A percentile compares a stretch with the other conserved stretches of the same genome.
Conservation (phyloP, 2,113 vertebrate species). For the Sprattus sprattus region DNA sequence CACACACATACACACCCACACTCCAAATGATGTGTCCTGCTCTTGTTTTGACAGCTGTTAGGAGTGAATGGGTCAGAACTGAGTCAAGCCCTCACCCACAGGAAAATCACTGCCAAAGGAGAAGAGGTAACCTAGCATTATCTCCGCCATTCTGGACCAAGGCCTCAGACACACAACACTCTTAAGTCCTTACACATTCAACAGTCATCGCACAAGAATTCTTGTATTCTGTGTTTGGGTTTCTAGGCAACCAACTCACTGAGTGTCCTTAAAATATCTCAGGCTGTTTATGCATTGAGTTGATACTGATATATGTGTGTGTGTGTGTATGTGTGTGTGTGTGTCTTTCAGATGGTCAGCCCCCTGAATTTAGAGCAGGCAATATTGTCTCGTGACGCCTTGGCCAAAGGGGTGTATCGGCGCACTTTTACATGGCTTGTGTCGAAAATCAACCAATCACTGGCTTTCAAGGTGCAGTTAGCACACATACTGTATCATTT, state of each 20-base stretch:
- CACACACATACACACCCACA: not conserved
- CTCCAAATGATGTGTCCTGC: conserved; percentile 44
- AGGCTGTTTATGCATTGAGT: not conserved
- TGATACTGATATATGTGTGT: not conserved
- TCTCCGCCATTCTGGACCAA: not conserved
- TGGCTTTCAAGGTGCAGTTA: conserved; percentile 82
- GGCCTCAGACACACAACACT: not conserved
- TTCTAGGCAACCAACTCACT: not conserved
- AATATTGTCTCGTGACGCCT: conserved; percentile 82
- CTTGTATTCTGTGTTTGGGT: not conserved
- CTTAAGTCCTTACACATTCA: not conserved
- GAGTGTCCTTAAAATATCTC: not conserved
- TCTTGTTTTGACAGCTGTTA: conserved; percentile 78
- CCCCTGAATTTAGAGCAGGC: conserved; percentile 93
- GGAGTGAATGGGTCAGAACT: conserved; percentile 79
- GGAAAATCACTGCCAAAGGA: conserved; percentile 94
- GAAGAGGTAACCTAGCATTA: conserved; percentile 83
- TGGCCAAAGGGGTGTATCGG: conserved; percentile 89
- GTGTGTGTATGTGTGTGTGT: not conserved
- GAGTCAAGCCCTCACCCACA: conserved; percentile 86
- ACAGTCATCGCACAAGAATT: not conserved
- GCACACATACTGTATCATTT: not conserved
- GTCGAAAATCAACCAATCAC: conserved; percentile 89
- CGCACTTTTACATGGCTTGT: conserved; percentile 95
- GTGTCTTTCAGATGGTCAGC: conserved; percentile 80